A percentile compares a stretch with the other conserved stretches of the same genome.
These are phyloP conservation scores for Asteroscopus sphinx DNA, from an alignment of 2,888 invertebrate species.

Conservation along the genomic window DNA sequence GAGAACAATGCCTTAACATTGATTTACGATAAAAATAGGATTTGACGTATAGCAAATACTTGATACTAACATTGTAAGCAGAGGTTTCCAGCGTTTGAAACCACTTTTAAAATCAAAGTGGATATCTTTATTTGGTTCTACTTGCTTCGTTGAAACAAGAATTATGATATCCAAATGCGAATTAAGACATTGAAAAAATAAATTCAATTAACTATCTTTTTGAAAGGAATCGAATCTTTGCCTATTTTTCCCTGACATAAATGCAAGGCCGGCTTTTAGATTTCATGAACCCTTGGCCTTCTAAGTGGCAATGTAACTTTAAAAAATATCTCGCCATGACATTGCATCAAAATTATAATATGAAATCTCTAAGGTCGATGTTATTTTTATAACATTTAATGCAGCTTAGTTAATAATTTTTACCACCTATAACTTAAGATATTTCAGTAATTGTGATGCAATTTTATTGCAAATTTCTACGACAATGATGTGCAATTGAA, in stretches of 20 bases:
- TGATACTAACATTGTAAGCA: not conserved
- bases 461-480: not conserved
- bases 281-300: no score
- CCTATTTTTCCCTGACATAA: no score
- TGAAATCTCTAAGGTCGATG: not conserved
- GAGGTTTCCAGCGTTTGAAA: no score
- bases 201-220: no score
- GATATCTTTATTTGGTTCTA: no score
- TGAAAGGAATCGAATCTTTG: no score
- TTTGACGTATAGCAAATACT: not conserved
- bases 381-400: not conserved
- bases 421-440: conserved; percentile 2
- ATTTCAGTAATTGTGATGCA: not conserved
- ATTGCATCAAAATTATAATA: not conserved
- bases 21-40: not conserved
- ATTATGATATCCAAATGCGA: not conserved
- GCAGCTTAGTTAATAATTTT: not conserved
- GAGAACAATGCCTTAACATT: not conserved
- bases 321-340: not conserved
- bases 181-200: no score
- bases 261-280: no score
- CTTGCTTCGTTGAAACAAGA: conserved; percentile 6
- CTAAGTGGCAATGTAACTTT: no score
- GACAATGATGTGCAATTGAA: not conserved
- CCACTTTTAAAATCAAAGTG: no score